These are phyloP conservation scores for Chrysina gloriosa DNA, from an alignment of 2,888 invertebrate species.

Conservation along the genomic window DNA sequence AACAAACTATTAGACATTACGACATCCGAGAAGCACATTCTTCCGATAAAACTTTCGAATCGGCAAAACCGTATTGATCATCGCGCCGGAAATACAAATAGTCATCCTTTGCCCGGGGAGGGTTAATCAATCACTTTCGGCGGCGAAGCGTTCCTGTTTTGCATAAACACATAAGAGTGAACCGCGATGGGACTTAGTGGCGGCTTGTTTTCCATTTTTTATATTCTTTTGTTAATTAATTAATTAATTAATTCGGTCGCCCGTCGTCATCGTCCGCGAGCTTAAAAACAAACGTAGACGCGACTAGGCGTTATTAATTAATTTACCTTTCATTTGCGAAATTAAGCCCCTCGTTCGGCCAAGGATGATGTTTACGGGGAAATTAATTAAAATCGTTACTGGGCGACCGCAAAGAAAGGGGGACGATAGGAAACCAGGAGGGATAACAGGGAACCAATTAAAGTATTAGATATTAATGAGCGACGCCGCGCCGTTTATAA, in stretches of 20 bases:
- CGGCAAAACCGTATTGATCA: slow-evolving; percentile 23
- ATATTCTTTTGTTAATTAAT: slow-evolving; percentile 19
- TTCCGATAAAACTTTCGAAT: slow-evolving; percentile 20
- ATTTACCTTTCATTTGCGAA: slow-evolving; percentile 15
- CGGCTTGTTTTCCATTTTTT: background rate
- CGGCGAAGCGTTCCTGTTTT: background rate
- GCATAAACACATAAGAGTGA: background rate
- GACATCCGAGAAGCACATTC: slow-evolving; percentile 20
- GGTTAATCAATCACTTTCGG: slow-evolving; percentile 26
- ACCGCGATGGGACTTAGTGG: no score
- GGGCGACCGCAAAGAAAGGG: background rate
- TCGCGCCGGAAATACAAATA: slow-evolving; percentile 32
- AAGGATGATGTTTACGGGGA: background rate
- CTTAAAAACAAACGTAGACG: background rate
- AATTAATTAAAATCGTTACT: slow-evolving; percentile 16
- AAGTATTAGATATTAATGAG: background rate
- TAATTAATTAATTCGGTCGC: background rate
- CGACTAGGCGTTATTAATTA: slow-evolving; percentile 8
- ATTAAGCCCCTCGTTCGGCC: background rate
- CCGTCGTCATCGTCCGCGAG: background rate
- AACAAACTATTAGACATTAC: slow-evolving; percentile 31
- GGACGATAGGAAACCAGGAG: background rate
- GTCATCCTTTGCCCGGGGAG: slow-evolving; percentile 1
- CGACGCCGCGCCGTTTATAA: background rate
- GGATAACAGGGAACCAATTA: background rate